Evolutionary conservation across 2,797 vertebrate species (phyloP), one percentile per base, ranked within the genome.

Genomic region (Lepus oiostolus): DNA sequence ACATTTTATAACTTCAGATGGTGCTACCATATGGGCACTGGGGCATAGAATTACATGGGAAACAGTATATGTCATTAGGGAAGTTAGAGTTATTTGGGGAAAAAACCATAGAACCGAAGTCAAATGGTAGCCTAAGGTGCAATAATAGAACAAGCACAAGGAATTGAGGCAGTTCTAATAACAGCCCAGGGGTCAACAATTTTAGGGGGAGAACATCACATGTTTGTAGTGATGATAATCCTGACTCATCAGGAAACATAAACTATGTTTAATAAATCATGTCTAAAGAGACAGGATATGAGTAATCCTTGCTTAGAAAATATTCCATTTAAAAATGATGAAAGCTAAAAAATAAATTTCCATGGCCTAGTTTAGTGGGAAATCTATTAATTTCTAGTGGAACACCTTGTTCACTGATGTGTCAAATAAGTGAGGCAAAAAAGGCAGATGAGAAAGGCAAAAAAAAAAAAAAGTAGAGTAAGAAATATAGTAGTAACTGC

Each of bases 331-430:
- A 77, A 91, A 58, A 93, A 90, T 81, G 32, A 93, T 74, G 68
- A 94, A 80, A 85, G 14, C 58, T 90, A 85, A 93, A 91, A 93
- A 58, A 94, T 81, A 47, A 77, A 92, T 94, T 88, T 85, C 35
- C n/a, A 58, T 85, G 70, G 68, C 79, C 77, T 90, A 76, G n/a
- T 60, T 90, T 90, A 68, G 32, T 85, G 52, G 63, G 90, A 92
- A 93, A 83, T 67, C 62, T 77, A 85, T 95, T 96, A 28, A 88
- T 60, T 96, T 88, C 75, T 88, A 74, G 65, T 93, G 74, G 58
- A 92, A 87, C 26, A 54, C 63, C 11, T 91, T 74, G 74, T 65
- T 87, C 68, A 79, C 52, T 62, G 52, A 52, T 79, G 38, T 35
- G 54, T 77, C 77, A 82, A 79, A 63, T 92, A 85, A 94, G 93